These are phyloP conservation scores for Eilema griseolum DNA, from an alignment of 2,888 invertebrate species.

Conservation along the genomic window DNA sequence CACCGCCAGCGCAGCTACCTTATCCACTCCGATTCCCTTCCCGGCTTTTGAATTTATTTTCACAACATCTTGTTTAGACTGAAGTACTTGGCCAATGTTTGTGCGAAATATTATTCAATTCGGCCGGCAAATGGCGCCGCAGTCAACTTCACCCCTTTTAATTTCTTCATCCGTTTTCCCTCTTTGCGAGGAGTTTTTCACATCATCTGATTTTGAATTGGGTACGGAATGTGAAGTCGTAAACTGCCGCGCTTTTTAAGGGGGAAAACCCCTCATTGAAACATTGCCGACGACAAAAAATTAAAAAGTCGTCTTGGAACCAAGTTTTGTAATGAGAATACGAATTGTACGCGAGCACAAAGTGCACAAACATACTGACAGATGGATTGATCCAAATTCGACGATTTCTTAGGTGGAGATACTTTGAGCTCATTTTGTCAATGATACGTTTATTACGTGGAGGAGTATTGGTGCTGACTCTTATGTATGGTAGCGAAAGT, in stretches of 20 bases:
- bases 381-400: background rate
- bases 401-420: background rate
- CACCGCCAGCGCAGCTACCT: background rate
- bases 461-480: too few relatives aligned
- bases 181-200: background rate
- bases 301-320: background rate
- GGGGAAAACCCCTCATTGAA: background rate
- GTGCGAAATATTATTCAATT: background rate
- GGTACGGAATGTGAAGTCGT: background rate
- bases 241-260: background rate
- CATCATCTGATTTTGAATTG: background rate
- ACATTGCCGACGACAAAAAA: background rate
- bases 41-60: background rate
- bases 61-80: background rate
- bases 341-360: background rate
- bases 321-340: background rate
- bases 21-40: background rate
- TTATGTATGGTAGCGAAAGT: too few relatives aligned
- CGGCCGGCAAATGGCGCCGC: background rate
- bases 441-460: too few relatives aligned
- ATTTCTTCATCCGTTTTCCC: background rate
- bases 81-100: background rate
- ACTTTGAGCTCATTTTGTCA: background rate
- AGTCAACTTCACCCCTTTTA: constrained; percentile 1
- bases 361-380: background rate